A percentile compares a stretch with the other conserved stretches of the same genome.
Conservation (phyloP, 1,140 invertebrate species). For the Mylabris phalerata region DNA sequence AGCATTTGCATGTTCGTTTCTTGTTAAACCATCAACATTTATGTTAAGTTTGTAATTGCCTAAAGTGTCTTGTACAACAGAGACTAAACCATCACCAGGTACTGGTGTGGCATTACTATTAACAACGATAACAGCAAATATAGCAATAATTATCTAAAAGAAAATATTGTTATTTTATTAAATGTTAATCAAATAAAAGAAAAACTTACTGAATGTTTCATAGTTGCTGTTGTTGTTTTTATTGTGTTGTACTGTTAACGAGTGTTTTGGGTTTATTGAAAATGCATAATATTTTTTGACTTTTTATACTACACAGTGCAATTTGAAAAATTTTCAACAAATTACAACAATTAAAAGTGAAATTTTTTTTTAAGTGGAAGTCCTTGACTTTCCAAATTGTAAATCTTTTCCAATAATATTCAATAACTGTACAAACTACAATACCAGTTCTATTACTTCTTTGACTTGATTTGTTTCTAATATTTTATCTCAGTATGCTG, state of each 20-base stretch:
- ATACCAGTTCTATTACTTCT: neutral
- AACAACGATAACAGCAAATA: neutral
- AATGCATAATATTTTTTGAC: too few species aligned
- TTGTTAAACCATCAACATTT: constrained; percentile 13
- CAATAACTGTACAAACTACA: neutral
- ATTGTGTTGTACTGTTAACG: too few species aligned
- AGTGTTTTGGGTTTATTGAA: too few species aligned
- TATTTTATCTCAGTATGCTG: too few species aligned
- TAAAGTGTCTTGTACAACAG: constrained; percentile 22
- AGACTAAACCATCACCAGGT: constrained; percentile 6
- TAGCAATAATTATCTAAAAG: constrained; percentile 2
- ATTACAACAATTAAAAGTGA: too few species aligned
- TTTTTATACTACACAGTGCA: too few species aligned
- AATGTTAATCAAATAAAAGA: constrained; percentile 2
- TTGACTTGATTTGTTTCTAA: too few species aligned
- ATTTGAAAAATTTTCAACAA: too few species aligned
- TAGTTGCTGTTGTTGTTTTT: neutral
- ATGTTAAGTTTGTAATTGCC: constrained; percentile 23
- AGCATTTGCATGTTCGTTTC: constrained; percentile 16
- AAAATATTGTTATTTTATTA: neutral
- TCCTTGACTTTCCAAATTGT: neutral
- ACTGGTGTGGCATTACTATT: neutral
- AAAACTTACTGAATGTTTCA: constrained; percentile 9
- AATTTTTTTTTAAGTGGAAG: neutral
- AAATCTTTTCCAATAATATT: neutral